phyloP scores from a whole-genome alignment of 2,797 vertebrate genomes.

The Pelochelys cantorii region DNA sequence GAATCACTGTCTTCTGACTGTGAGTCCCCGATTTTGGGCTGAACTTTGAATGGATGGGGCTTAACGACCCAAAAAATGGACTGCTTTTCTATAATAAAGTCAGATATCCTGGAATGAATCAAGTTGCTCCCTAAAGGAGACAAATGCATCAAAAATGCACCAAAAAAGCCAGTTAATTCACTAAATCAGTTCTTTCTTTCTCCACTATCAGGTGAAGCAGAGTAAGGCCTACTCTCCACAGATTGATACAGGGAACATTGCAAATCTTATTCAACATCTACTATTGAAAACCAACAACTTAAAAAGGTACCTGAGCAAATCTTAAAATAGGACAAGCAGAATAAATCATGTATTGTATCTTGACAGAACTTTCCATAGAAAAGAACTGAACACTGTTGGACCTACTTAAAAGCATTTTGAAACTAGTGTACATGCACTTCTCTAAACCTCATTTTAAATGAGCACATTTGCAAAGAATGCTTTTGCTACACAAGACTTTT shows the following conservation, averaged over 20 bases:
- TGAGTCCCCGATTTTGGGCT: neutral
- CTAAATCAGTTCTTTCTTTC: neutral
- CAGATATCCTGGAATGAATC: neutral
- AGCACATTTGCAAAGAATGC: neutral
- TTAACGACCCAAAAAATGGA: neutral
- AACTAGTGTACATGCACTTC: neutral
- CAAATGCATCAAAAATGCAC: neutral
- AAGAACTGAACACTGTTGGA: neutral
- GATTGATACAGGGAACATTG: conserved; percentile 63
- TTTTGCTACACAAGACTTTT: neutral
- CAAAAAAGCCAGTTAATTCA: neutral
- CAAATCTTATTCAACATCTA: conserved; percentile 9
- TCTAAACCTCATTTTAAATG: neutral
- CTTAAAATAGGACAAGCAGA: neutral
- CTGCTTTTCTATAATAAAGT: neutral
- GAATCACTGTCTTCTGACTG: conserved; percentile 8
- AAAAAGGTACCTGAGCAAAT: neutral
- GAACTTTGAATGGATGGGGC: neutral
- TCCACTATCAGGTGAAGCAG: neutral
- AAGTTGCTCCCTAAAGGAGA: neutral
- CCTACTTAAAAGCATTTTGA: neutral
- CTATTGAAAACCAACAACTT: neutral
- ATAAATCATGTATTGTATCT: neutral
- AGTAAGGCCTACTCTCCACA: conserved; percentile 9
- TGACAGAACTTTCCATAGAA: neutral